Percentiles rank a stretch among this genome's conserved stretches.
Evolutionary conservation across 2,888 invertebrate genomes (phyloP).

Genomic region (Cephonodes hylas): DNA sequence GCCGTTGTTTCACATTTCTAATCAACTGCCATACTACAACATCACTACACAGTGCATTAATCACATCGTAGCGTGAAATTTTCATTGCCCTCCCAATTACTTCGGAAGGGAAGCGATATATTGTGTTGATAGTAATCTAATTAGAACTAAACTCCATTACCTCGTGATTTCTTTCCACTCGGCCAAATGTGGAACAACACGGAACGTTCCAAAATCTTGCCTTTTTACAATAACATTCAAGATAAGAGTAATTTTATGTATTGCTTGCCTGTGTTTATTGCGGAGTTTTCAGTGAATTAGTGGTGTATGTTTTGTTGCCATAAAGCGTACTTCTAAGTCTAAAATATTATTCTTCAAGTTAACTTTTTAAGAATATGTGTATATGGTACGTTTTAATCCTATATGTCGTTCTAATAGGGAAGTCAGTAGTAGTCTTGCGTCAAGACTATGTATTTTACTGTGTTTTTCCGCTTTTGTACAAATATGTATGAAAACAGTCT

Average conservation of each 20-base stretch:
- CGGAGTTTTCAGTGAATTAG: neutral
- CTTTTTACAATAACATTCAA: slow-evolving; percentile 5
- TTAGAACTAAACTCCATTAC: slow-evolving; percentile 41
- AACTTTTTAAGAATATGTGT: too few species aligned
- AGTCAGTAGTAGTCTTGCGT: too few species aligned
- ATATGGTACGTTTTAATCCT: too few species aligned
- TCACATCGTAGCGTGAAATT: slow-evolving; percentile 48
- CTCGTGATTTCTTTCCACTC: slow-evolving; percentile 38
- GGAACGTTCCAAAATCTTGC: slow-evolving; percentile 11
- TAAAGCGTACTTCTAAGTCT: too few species aligned
- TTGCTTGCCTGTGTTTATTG: neutral
- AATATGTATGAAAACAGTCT: too few species aligned
- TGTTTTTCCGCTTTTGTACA: too few species aligned
- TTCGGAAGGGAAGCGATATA: slow-evolving; percentile 47
- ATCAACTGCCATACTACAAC: neutral
- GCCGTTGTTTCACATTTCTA: too few species aligned
- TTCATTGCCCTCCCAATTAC: slow-evolving; percentile 44
- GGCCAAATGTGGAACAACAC: slow-evolving; percentile 14
- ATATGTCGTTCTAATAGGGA: too few species aligned
- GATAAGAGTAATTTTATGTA: slow-evolving; percentile 7
- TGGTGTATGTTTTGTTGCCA: neutral
- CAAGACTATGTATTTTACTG: too few species aligned
- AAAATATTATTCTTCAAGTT: too few species aligned
- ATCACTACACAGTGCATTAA: neutral
- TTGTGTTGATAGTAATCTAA: slow-evolving; percentile 53